Conservation (phyloP, 1,140 invertebrate species). For the Drosophila trapezifrons region DNA sequence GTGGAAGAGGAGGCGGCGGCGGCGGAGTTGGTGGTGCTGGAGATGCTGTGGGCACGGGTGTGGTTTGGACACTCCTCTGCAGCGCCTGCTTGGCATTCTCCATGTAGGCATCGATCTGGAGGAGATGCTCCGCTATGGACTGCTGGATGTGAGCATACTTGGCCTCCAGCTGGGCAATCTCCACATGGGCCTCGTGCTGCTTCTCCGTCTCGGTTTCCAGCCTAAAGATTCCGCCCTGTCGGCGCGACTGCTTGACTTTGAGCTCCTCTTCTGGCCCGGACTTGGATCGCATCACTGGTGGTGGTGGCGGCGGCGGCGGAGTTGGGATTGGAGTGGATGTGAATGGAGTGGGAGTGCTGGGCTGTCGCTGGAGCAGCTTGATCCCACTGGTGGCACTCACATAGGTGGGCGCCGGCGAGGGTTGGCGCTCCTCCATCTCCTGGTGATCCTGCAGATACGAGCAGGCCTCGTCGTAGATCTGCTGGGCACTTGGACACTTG, state of each 20-base stretch:
- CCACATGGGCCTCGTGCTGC: conserved; percentile 64
- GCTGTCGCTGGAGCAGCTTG: conserved; percentile 69
- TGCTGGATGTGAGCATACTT: conserved; percentile 81
- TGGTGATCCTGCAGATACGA: conserved; percentile 70
- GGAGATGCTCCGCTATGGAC: conserved; percentile 79
- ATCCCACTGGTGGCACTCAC: conserved; percentile 73
- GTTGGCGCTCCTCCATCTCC: conserved; percentile 38
- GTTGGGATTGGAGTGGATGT: conserved; percentile 24
- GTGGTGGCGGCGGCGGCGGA: conserved; percentile 24
- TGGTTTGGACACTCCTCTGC: conserved; percentile 60
- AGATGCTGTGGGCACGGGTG: conserved; percentile 16
- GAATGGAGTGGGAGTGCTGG: conserved; percentile 12
- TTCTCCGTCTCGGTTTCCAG: conserved; percentile 21
- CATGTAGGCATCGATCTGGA: conserved; percentile 80
- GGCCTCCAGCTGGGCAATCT: conserved; percentile 75
- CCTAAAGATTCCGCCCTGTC: conserved; percentile 56
- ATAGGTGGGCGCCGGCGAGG: conserved; percentile 44
- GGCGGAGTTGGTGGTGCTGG: conserved; percentile 12
- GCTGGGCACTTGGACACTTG: conserved; percentile 50
- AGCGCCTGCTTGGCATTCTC: conserved; percentile 76
- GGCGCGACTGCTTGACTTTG: conserved; percentile 30
- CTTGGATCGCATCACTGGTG: conserved; percentile 48
- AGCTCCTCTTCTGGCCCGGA: conserved; percentile 11
- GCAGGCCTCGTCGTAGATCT: conserved; percentile 75
- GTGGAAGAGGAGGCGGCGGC: conserved; percentile 1